Percentiles rank a stretch among this genome's conserved stretches.
These are phyloP conservation scores for Setipinna tenuifilis DNA, from an alignment of 2,797 vertebrate species.

Conservation along the genomic window DNA sequence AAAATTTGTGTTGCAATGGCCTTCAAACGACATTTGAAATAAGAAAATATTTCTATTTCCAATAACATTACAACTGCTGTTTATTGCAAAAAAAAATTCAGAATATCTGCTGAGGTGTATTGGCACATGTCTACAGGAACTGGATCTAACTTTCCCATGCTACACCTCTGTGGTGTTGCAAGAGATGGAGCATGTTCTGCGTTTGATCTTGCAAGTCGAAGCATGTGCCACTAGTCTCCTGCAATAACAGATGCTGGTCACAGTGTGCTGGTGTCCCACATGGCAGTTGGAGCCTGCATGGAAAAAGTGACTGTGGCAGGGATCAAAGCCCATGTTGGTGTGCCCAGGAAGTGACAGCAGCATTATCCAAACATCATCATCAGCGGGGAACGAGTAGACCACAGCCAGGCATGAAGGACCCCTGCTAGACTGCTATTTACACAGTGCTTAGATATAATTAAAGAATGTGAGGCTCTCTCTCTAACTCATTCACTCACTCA, in stretches of 20 bases:
- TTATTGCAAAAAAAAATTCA: no score
- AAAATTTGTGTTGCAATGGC: no score
- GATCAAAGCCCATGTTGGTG: conserved; percentile 65
- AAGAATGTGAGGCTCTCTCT: conserved; percentile 27
- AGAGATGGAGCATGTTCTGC: no score
- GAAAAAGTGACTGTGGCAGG: conserved; percentile 56
- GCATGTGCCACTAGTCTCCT: conserved; percentile 32
- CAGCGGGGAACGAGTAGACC: conserved; percentile 35
- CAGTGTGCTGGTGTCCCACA: conserved; percentile 49
- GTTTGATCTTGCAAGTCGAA: no score
- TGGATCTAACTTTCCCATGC: no score
- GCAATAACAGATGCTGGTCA: conserved; percentile 61
- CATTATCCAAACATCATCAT: conserved; percentile 11
- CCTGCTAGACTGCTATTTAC: conserved; percentile 22
- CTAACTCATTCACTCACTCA: not conserved
- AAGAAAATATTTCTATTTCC: no score
- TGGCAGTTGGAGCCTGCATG: conserved; percentile 53
- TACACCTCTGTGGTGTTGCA: not conserved
- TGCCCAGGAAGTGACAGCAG: conserved; percentile 51
- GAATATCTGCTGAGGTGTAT: no score
- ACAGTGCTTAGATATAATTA: not conserved
- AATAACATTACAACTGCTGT: no score
- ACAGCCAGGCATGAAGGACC: no score
- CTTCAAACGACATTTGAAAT: no score
- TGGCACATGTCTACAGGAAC: no score